Conservation (phyloP, 2,888 invertebrate species). For the Luffia ferchaultella region DNA sequence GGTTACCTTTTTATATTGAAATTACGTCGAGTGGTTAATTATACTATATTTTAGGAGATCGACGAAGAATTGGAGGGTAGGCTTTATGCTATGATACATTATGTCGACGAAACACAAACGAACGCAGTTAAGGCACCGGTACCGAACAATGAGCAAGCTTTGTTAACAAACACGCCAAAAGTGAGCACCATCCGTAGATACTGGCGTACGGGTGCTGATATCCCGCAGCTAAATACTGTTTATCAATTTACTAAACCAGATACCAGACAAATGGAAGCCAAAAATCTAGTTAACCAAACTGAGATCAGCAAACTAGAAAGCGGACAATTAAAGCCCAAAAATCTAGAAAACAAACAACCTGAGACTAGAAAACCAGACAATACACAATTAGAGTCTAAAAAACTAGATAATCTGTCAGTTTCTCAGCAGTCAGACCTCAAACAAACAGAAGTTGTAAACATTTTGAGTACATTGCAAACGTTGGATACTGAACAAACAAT, state of each 20-base stretch:
- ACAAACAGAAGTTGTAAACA: background rate
- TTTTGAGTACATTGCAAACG: background rate
- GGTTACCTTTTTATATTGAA: constrained; percentile 2
- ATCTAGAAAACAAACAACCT: no score
- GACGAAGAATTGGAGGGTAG: constrained; percentile 56
- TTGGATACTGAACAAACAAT: constrained; percentile 20
- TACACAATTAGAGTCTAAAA: no score
- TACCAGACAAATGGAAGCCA: no score
- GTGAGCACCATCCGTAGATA: constrained; percentile 43
- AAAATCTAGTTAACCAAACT: no score
- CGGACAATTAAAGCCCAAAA: no score
- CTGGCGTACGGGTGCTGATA: constrained; percentile 39
- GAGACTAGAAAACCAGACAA: no score
- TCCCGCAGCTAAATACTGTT: constrained; percentile 17
- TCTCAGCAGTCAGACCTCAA: constrained; percentile 12
- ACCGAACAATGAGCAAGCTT: constrained; percentile 22
- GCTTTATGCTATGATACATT: constrained; percentile 55
- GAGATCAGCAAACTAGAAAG: no score
- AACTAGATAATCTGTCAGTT: no score
- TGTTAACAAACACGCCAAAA: constrained; percentile 27
- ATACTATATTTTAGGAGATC: constrained; percentile 42
- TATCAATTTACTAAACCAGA: constrained; percentile 25
- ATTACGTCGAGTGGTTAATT: background rate
- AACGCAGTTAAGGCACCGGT: constrained; percentile 26
- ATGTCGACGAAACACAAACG: constrained; percentile 45